phyloP scores from a whole-genome alignment of 1,140 invertebrate species.

The Anastrepha ludens region DNA sequence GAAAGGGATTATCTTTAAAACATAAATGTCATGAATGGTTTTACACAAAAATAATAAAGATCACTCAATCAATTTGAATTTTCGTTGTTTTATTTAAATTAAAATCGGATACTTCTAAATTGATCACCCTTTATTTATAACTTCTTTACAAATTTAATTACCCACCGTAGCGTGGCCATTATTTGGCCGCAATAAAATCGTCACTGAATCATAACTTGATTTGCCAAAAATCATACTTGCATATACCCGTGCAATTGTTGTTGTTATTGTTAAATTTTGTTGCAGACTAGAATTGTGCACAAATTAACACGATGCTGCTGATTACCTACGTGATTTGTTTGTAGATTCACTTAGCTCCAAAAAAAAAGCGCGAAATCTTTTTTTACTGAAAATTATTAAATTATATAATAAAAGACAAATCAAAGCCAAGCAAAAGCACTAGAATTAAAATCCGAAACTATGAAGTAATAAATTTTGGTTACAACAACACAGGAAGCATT shows the following conservation, averaged over 20 bases:
- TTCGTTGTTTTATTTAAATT: too few relatives aligned
- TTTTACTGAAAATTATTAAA: neutral
- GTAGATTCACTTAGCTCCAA: conserved; percentile 8
- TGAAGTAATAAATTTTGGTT: neutral
- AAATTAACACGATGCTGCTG: conserved; percentile 44
- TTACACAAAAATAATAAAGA: too few relatives aligned
- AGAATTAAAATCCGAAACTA: neutral
- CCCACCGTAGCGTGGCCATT: too few relatives aligned
- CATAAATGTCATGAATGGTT: too few relatives aligned
- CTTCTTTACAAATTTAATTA: too few relatives aligned
- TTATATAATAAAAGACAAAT: conserved; percentile 28
- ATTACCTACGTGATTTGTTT: conserved; percentile 46
- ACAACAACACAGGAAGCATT: neutral
- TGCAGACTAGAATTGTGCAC: neutral
- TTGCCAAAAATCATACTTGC: neutral
- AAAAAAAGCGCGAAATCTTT: neutral
- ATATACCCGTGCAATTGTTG: neutral
- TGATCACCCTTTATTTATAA: too few relatives aligned
- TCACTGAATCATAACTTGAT: neutral
- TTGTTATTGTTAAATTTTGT: neutral
- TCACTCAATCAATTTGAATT: too few relatives aligned
- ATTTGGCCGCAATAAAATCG: neutral
- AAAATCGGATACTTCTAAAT: too few relatives aligned
- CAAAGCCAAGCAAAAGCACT: too few relatives aligned
- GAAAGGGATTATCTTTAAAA: too few relatives aligned